Percentiles rank a stretch among this genome's conserved stretches.
Conservation (phyloP, 2,888 invertebrate genomes). For the Nudaria mundana region DNA sequence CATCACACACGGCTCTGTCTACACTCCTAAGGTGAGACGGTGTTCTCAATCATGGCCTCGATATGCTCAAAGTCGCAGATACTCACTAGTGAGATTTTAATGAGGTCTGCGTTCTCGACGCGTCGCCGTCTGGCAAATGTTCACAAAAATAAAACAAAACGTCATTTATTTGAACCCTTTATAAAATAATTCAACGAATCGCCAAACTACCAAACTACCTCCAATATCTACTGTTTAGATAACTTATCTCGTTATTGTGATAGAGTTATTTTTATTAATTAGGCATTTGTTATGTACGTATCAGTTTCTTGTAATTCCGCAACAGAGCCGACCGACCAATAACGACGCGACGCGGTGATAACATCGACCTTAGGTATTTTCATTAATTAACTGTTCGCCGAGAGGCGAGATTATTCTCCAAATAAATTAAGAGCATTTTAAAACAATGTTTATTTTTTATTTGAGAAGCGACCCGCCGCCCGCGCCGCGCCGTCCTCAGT, state of each 20-base stretch:
- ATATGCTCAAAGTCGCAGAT: background rate
- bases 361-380: conserved; percentile 10
- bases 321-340: conserved; percentile 1
- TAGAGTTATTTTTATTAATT: conserved; percentile 10
- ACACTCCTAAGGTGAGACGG: no score
- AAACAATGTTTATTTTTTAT: conserved; percentile 4
- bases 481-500: no score
- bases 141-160: conserved; percentile 1
- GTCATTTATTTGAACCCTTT: conserved; percentile 1
- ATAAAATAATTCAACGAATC: background rate
- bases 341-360: conserved; percentile 3
- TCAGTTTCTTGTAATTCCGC: conserved; percentile 3
- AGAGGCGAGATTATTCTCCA: background rate
- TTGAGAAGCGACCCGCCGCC: background rate
- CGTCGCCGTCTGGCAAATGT: background rate
- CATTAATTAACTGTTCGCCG: conserved; percentile 11
- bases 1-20: no score
- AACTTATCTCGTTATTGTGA: conserved; percentile 1
- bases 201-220: no score
- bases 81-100: background rate
- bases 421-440: conserved; percentile 1
- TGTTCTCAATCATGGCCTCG: no score
- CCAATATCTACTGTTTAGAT: background rate
- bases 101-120: background rate
- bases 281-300: conserved; percentile 6